phyloP scores from a whole-genome alignment of 2,888 invertebrate species.

The Cheilosia grossa region DNA sequence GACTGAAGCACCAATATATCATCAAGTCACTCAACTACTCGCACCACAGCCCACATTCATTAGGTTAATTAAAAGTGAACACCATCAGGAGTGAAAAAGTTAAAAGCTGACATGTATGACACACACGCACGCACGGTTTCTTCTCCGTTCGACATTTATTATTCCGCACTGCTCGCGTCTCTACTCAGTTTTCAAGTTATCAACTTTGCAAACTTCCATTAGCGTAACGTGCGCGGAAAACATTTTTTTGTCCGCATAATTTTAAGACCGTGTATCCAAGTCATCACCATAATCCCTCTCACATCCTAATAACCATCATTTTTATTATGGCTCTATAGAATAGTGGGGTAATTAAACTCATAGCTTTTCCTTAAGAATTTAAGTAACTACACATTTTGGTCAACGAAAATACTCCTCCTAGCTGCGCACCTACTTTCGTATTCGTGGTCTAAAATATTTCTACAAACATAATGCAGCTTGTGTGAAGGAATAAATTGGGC shows the following conservation, averaged over 20 bases:
- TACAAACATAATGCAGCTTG: slow-evolving; percentile 49
- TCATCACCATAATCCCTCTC: slow-evolving; percentile 28
- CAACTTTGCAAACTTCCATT: slow-evolving; percentile 53
- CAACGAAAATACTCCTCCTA: slow-evolving; percentile 26
- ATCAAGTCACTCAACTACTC: slow-evolving; percentile 23
- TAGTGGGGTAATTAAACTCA: slow-evolving; percentile 43
- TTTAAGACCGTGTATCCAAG: slow-evolving; percentile 11
- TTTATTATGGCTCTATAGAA: slow-evolving; percentile 35
- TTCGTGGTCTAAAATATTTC: slow-evolving; percentile 29
- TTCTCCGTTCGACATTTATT: slow-evolving; percentile 9
- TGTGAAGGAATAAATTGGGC: slow-evolving; percentile 59
- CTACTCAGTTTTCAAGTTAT: slow-evolving; percentile 25
- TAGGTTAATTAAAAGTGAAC: slow-evolving; percentile 66
- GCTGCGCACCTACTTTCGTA: slow-evolving; percentile 15
- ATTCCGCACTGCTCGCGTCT: slow-evolving; percentile 11
- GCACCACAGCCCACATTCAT: slow-evolving; percentile 35
- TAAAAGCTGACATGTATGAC: slow-evolving; percentile 30
- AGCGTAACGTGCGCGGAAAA: slow-evolving; percentile 30
- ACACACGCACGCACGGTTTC: slow-evolving; percentile 5
- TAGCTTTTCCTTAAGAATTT: slow-evolving; percentile 33
- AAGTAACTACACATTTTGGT: slow-evolving; percentile 36
- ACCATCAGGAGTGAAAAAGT: slow-evolving; percentile 45
- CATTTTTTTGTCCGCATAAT: neutral
- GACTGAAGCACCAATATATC: slow-evolving; percentile 19
- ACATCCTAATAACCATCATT: slow-evolving; percentile 46